Percentiles rank a stretch among this genome's conserved stretches.
Conservation (phyloP, 2,113 vertebrate genomes). For the Ochotona curzoniae region DNA sequence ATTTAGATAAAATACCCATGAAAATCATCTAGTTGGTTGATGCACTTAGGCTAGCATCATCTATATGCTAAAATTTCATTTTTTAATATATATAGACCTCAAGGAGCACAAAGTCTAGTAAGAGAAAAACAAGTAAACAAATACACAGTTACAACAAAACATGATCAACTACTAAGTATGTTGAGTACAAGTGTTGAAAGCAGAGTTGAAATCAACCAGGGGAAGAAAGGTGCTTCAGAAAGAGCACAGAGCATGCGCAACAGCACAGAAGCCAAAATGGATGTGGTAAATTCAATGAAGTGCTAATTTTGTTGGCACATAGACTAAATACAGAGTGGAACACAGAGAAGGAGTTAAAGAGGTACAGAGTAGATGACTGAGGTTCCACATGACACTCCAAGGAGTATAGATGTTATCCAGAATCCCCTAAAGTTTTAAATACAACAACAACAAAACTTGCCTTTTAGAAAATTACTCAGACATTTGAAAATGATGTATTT, state of each 20-base stretch:
- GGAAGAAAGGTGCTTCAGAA: slow-evolving; percentile 37
- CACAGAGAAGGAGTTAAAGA: not conserved
- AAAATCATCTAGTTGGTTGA: no score
- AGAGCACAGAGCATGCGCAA: not conserved
- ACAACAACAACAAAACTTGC: not conserved
- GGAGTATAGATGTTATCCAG: not conserved
- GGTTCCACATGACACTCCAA: not conserved
- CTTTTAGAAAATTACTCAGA: slow-evolving; percentile 31
- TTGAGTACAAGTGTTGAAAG: slow-evolving; percentile 46
- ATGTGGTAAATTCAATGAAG: not conserved
- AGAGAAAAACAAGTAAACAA: not conserved
- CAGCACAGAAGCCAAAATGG: not conserved
- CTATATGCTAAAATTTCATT: not conserved
- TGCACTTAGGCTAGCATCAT: no score
- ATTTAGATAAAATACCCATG: no score
- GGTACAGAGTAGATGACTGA: not conserved
- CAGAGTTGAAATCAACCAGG: not conserved
- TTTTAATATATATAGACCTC: slow-evolving; percentile 23
- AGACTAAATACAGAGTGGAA: not conserved
- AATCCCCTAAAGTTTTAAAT: slow-evolving; percentile 32
- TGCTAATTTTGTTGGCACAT: not conserved
- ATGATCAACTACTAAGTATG: not conserved
- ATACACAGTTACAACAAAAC: not conserved
- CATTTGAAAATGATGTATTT: not conserved
- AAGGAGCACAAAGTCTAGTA: slow-evolving; percentile 17